phyloP scores from a whole-genome alignment of 2,888 invertebrate genomes.

The Linyphia triangularis region DNA sequence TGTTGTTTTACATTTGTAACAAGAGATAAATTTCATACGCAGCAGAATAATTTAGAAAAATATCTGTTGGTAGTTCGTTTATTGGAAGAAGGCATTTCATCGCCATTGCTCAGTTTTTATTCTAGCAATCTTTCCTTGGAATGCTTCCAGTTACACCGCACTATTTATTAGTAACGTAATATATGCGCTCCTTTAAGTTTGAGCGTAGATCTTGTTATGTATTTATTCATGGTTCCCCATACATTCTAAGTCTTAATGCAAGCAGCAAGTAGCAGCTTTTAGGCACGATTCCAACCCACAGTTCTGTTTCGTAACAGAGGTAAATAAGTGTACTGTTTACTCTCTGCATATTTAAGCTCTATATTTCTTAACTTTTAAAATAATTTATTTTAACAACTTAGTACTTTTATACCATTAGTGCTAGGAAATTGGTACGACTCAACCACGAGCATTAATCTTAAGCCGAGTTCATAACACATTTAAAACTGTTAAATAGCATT shows the following conservation, averaged over 20 bases:
- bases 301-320: neutral
- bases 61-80: too few species aligned
- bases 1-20: too few species aligned
- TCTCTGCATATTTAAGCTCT: too few species aligned
- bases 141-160: neutral
- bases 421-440: too few species aligned
- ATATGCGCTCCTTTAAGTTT: neutral
- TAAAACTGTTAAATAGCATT: too few species aligned
- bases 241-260: neutral
- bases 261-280: neutral
- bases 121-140: neutral
- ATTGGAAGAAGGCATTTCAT: neutral
- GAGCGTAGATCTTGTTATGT: constrained; percentile 10
- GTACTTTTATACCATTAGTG: too few species aligned
- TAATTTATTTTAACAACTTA: too few species aligned
- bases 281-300: constrained; percentile 16
- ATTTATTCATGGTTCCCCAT: constrained; percentile 29
- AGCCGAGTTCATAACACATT: too few species aligned
- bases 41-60: too few species aligned
- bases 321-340: neutral
- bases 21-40: too few species aligned
- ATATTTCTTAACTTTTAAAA: too few species aligned
- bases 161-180: neutral
- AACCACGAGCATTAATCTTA: too few species aligned
- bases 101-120: neutral